Base-by-base conservation (phyloP, 2,888 invertebrate genomes). In the Chaitophorus viminalis region DNA sequence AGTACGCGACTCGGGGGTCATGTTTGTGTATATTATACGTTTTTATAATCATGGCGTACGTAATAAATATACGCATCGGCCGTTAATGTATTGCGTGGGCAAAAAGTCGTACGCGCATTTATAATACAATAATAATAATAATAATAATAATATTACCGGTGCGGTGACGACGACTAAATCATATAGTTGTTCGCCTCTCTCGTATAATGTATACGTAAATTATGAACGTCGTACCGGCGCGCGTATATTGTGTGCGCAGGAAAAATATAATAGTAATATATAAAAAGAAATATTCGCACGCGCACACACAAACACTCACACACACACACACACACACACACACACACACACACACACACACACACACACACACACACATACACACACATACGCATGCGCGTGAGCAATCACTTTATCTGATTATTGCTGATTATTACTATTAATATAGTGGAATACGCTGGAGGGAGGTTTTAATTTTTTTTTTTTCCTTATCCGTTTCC, bases 11-110 rank as follows among this genome's bases (percentile, higher is more conserved):
- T 46, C 46, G 9, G 46, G 46, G 11, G 18, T 60, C 60, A 25
- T 60, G 60, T 60, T 60, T 60, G 25, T 60, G 25, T 60, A 60
- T 60, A 25, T 4, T 60, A 60, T 60, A 60, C 25, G 21, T 21
- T 60, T 25, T 60, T 60, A 11, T 46, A 46, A 46, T 14, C 46
- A 2, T 14, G 14, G 14, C 46, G 46, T 46, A 14, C 46, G 14
- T 14, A 46, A 46, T 60, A 60, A 60, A 60, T 25, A 29, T 11
- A 14, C 68, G n/a, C 68, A 29, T 68, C 68, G 68, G 29, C 68
- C 29, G 68, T 68, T 29, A 68, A n/a, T 68, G 68, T 29, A 68
- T 68, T 68, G 68, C 68, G 68, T 68, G 68, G 68, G 68, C 68
- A 68, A 68, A 29, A 29, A 68, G 68, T 68, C 68, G 68, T 29